Percentiles rank a stretch among this genome's conserved stretches.
These are phyloP conservation scores for Coreoperca whiteheadi DNA, from an alignment of 2,113 vertebrate species.

Conservation along the genomic window DNA sequence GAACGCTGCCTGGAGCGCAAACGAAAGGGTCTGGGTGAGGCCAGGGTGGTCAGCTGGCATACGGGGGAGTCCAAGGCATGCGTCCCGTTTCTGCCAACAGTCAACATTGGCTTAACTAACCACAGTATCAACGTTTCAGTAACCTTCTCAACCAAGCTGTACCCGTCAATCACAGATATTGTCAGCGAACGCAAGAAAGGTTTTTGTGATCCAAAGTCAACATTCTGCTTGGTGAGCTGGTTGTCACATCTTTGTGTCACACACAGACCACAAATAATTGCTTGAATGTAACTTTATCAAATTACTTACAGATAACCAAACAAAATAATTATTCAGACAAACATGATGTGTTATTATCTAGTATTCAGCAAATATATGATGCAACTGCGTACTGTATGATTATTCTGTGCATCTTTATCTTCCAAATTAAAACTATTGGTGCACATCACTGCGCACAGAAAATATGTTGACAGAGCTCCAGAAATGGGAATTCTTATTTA, in stretches of 20 bases:
- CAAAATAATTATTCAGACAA: constrained; percentile 18
- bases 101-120: background rate
- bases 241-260: background rate
- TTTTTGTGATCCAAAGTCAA: background rate
- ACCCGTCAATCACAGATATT: background rate
- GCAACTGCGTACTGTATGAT: constrained; percentile 7
- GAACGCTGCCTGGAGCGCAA: background rate
- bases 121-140: background rate
- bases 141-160: background rate
- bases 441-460: constrained; percentile 34
- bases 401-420: constrained; percentile 37
- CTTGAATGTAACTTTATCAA: constrained; percentile 5
- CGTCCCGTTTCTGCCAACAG: background rate
- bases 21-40: background rate
- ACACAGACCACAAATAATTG: constrained; percentile 4
- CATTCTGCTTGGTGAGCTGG: background rate
- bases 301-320: constrained; percentile 14
- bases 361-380: background rate
- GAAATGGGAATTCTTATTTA: constrained; percentile 13
- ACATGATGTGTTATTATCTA: constrained; percentile 7
- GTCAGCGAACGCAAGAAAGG: background rate
- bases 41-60: background rate
- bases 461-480: constrained; percentile 11
- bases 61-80: no score
- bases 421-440: constrained; percentile 42